phyloP scores from a whole-genome alignment of 1,140 invertebrate genomes.

The Zaprionus ornatus region DNA sequence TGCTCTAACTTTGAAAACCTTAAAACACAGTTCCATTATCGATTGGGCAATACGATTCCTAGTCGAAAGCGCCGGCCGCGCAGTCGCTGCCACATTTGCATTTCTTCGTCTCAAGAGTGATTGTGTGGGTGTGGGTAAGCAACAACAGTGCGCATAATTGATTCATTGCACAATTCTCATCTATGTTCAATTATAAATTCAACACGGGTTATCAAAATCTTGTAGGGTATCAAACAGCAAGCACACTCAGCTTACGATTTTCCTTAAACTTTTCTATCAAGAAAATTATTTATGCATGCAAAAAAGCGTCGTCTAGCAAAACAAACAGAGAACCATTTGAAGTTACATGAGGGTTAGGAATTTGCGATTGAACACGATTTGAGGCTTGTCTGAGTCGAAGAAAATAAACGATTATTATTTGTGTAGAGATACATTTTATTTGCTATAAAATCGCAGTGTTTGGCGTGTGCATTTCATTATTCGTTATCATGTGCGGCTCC shows the following conservation, averaged over 20 bases:
- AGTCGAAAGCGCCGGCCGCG: neutral
- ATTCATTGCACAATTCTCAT: neutral
- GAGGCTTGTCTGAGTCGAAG: neutral
- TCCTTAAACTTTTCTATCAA: neutral
- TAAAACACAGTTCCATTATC: neutral
- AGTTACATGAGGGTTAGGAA: conserved; percentile 1
- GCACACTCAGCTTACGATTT: neutral
- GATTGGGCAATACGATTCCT: neutral
- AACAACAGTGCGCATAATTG: neutral
- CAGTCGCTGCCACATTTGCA: neutral
- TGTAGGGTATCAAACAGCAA: neutral
- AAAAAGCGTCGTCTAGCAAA: neutral
- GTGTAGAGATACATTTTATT: neutral
- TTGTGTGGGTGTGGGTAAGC: neutral
- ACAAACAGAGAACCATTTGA: neutral
- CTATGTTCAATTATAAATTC: neutral
- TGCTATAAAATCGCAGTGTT: neutral
- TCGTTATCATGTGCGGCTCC: neutral
- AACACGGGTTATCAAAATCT: neutral
- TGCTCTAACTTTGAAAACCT: too few species aligned
- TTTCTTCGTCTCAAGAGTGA: neutral
- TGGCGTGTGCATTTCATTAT: neutral
- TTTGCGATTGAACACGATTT: conserved; percentile 5
- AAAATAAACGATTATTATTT: conserved; percentile 1
- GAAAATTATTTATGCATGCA: neutral